Evolutionary conservation across 1,140 invertebrate species (phyloP), one percentile per base, ranked within the genome.

Genomic region (Marisa cornuarietis): DNA sequence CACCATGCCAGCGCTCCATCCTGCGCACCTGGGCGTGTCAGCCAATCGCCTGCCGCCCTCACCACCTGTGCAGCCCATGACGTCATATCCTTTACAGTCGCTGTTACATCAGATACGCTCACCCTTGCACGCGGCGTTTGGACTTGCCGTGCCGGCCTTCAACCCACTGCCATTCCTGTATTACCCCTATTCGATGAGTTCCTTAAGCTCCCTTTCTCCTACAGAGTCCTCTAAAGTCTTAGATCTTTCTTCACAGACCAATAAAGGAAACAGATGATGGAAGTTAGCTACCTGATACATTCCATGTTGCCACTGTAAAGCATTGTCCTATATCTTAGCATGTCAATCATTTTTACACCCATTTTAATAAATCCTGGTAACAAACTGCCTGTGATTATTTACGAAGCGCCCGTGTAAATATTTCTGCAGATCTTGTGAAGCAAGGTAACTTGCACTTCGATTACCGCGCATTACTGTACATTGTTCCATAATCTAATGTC

Each of bases 61-160:
- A 24, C n/a, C 76, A 6, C 63, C 65, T 31, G 20, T 68, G 63
- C 76, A 77, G 76, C n/a, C 76, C 65, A 69, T 69, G 14, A 20
- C 76, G 18, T 69, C 76, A 24, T 69, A 65, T 69, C 76, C 76
- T 63, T 68, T 68, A 62, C 76, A 77, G 16, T 26, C 76, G 74
- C 76, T 77, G 49, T 77, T 77, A 62, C 76, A 62, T 7, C 76
- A 77, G 49, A 0, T 77, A 49, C 76, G 76, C 42, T 18, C 76
- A 68, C 63, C 76, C 20, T 42, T 77, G 63, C 76, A 77, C 65
- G 20, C 76, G 26, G 76, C 76, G 8, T 77, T 69, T 22, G 65
- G 65, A 18, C 20, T 77, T 62, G 18, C 42, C n/a, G 9, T 77
- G 14, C 51, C 76, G 2, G 26, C 63, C 20, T 42, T 77, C 49